Evolutionary conservation across 2,113 vertebrate genomes (phyloP), one percentile per base, ranked within the genome.

Genomic region (Protobothrops mucrosquamatus): DNA sequence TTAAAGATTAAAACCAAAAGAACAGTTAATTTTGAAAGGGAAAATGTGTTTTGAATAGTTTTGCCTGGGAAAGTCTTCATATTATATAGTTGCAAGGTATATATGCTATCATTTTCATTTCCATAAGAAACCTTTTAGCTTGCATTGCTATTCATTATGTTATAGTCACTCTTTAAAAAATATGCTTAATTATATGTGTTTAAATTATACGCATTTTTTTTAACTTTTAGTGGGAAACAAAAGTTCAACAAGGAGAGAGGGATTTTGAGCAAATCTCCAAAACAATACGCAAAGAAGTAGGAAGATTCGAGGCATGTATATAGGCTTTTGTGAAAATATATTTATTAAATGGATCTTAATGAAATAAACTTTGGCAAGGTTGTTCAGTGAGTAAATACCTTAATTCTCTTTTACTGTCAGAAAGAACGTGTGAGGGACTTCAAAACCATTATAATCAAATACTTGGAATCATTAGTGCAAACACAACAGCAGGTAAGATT

Each of bases 261-360:
- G 99, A 99, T 97, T 99, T 99, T 97, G 99, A 99, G 96, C 98
- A 99, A 97, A 99, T 99, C 95, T 99, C 99, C 94, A 99, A 99
- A 98, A 99, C 98, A 90, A 99, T 99, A 96, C 98, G 99, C 52
- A 99, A 99, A 95, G 99, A 99, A 98, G 98, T 99, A 93, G 97
- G 98, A 95, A 97, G 99, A 97, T 99, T 99, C 95, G 99, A 99
- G 99, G 99, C 98, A 97, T 92, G 98, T 97, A 95, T 96, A 91
- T 91, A 94, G 2, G 11, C 94, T 81, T 1, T 81, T 22, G 18
- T 81, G 69, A 39, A 9, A 39, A 81, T 39, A 81, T 39, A 39
- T 96, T 93, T 93, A 92, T 91, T 88, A 4, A 94, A 26, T 24
- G 4, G n/a, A 90, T n/a, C 14, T 22, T 23, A 56, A 15, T 52